Conservation (phyloP, 2,113 vertebrate species). For the Serranochromis macrocephalus region DNA sequence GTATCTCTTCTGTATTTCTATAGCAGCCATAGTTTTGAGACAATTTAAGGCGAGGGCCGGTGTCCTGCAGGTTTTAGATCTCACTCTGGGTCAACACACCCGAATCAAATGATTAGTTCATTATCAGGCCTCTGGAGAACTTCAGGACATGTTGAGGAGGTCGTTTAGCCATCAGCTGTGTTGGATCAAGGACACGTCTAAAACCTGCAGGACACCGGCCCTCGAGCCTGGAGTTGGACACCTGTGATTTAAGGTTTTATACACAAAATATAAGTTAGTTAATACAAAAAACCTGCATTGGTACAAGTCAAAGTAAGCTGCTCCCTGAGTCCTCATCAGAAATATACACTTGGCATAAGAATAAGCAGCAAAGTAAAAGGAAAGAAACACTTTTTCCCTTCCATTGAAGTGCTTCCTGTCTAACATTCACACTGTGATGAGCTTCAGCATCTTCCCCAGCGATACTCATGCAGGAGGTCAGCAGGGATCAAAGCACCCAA, state of each 20-base stretch:
- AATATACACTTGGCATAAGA: background rate
- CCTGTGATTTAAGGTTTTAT: background rate
- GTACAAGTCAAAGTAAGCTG: background rate
- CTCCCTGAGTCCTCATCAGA: background rate
- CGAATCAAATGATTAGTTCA: background rate
- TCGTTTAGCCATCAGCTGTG: rapidly evolving
- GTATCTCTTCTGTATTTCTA: background rate
- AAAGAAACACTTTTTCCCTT: background rate
- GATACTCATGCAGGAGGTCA: background rate
- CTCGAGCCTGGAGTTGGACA: background rate
- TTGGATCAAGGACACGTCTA: rapidly evolving
- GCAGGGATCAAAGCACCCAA: background rate
- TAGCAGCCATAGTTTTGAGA: background rate
- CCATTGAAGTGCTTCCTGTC: background rate
- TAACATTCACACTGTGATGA: background rate
- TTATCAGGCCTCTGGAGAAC: background rate
- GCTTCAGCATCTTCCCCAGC: background rate
- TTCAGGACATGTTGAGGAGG: rapidly evolving
- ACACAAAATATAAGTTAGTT: background rate
- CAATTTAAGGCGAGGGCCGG: background rate
- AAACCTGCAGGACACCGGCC: background rate
- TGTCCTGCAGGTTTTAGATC: background rate
- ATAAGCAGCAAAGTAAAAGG: background rate
- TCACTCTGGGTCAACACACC: background rate
- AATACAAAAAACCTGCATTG: background rate